phyloP scores from a whole-genome alignment of 2,888 invertebrate species.

The Operophtera brumata region DNA sequence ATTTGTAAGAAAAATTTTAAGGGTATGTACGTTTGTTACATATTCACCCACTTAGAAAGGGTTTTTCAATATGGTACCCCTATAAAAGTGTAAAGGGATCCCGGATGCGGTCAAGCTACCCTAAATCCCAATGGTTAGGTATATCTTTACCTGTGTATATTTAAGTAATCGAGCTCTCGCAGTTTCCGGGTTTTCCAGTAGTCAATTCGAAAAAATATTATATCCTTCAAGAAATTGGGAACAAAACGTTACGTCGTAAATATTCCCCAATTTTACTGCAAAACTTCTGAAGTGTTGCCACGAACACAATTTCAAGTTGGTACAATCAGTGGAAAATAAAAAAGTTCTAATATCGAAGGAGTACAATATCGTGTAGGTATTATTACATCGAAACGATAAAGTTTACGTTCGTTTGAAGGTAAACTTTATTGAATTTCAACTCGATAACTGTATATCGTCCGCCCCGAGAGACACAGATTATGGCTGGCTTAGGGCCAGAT shows the following conservation, averaged over 20 bases:
- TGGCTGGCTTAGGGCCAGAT: slow-evolving; percentile 39
- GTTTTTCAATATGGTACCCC: slow-evolving; percentile 19
- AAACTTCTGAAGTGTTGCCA: slow-evolving; percentile 31
- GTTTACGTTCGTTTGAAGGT: slow-evolving; percentile 25
- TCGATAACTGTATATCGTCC: slow-evolving; percentile 30
- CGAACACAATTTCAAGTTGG: slow-evolving; percentile 31
- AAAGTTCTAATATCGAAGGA: slow-evolving; percentile 30
- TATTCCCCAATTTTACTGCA: slow-evolving; percentile 29
- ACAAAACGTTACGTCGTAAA: slow-evolving; percentile 32
- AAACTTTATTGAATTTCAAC: slow-evolving; percentile 35
- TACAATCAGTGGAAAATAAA: slow-evolving; percentile 32
- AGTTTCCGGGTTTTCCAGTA: slow-evolving; percentile 3
- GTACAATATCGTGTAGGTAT: slow-evolving; percentile 15
- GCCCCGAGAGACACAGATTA: slow-evolving; percentile 26
- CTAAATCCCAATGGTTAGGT: slow-evolving; percentile 4
- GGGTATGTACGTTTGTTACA: slow-evolving; percentile 4
- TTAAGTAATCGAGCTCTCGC: not conserved
- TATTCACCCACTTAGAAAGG: slow-evolving; percentile 15
- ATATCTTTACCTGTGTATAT: slow-evolving; percentile 1
- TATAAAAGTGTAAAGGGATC: slow-evolving; percentile 14
- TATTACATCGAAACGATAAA: slow-evolving; percentile 18
- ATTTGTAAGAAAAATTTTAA: not conserved
- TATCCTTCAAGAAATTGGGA: slow-evolving; percentile 26
- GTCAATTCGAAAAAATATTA: not conserved
- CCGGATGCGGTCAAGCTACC: slow-evolving; percentile 17